Evolutionary conservation across 2,113 vertebrate species (phyloP).

Genomic region (Halichoerus grypus): DNA sequence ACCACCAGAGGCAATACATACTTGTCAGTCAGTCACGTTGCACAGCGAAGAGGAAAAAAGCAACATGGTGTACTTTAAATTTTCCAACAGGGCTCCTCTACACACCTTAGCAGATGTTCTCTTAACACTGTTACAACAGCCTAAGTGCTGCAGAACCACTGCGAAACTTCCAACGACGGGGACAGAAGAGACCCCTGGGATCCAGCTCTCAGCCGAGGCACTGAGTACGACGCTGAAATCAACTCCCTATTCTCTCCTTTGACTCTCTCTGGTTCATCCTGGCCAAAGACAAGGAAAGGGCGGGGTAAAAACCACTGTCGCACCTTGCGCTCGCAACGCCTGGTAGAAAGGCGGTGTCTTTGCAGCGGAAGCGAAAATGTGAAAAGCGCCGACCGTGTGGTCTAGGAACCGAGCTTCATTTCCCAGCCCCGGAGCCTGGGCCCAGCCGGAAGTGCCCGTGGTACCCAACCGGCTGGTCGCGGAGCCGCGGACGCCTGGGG

Average conservation of each 20-base stretch:
- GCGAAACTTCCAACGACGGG: not conserved
- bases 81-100: conserved; percentile 9
- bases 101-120: conserved; percentile 66
- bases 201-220: not conserved
- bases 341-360: conserved; percentile 51
- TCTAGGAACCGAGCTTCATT: not conserved
- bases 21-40: not conserved
- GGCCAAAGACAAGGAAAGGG: not conserved
- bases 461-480: not conserved
- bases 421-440: not conserved
- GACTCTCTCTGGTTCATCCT: not conserved
- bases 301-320: not conserved
- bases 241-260: not conserved
- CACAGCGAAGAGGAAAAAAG: not conserved
- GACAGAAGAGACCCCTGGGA: not conserved
- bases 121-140: conserved; percentile 7
- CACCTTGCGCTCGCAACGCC: not conserved
- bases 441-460: not conserved
- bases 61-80: conserved; percentile 32
- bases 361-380: conserved; percentile 46
- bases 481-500: fast-evolving
- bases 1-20: not conserved
- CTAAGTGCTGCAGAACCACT: not conserved
- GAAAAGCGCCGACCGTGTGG: not conserved
- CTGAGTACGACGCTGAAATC: not conserved